These are phyloP conservation scores for Drosophila auraria DNA, from an alignment of 1,140 invertebrate species.

Conservation along the genomic window DNA sequence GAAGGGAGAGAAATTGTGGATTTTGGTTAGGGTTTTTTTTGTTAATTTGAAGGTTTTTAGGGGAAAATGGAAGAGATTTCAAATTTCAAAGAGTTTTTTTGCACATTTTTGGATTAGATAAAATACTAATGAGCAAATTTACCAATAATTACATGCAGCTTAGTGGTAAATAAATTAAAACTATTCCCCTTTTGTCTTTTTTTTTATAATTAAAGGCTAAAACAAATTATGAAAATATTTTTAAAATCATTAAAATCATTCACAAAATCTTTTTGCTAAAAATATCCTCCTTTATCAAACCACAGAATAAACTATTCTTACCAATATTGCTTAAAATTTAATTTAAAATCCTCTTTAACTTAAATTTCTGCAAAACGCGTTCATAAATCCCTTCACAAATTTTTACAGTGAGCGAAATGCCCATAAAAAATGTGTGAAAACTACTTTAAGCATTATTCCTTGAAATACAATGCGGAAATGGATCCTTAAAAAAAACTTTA, in stretches of 20 bases:
- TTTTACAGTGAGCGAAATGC: not conserved
- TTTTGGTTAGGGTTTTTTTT: slow-evolving; percentile 10
- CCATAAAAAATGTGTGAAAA: slow-evolving; percentile 19
- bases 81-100: not conserved
- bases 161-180: no score
- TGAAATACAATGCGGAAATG: slow-evolving; percentile 17
- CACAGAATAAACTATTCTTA: no score
- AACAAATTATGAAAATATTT: no score
- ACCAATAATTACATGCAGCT: no score
- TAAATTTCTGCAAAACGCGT: not conserved
- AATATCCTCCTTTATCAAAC: no score
- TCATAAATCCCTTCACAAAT: not conserved
- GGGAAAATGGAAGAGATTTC: not conserved
- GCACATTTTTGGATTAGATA: not conserved
- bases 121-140: no score
- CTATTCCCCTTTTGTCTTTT: no score
- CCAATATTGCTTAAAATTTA: not conserved
- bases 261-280: no score
- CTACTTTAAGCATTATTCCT: slow-evolving; percentile 27
- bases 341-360: not conserved
- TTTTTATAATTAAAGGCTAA: no score
- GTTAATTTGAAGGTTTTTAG: slow-evolving; percentile 1
- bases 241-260: no score
- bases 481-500: slow-evolving; percentile 65
- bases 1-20: slow-evolving; percentile 8